These are phyloP conservation scores for Drosophila pseudoobscura DNA, from an alignment of 1,140 invertebrate genomes.

Conservation along the genomic window DNA sequence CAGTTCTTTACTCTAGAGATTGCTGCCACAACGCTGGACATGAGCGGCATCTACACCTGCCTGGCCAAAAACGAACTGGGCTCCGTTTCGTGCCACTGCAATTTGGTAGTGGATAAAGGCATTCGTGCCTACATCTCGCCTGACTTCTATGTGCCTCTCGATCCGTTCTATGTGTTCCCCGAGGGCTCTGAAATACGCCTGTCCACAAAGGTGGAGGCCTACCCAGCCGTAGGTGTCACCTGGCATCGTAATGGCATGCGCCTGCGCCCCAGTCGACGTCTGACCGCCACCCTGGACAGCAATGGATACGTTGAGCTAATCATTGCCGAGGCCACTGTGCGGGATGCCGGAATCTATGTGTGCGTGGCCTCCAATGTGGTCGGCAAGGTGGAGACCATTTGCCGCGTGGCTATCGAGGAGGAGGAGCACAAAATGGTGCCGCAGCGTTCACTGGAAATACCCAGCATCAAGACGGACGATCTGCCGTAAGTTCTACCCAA, in stretches of 20 bases:
- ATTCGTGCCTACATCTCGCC: conserved; percentile 91
- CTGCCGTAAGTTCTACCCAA: conserved; percentile 85
- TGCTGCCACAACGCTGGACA: conserved; percentile 88
- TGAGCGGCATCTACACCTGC: conserved; percentile 92
- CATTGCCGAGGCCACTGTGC: conserved; percentile 86
- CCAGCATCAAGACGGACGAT: conserved; percentile 84
- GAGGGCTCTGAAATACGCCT: conserved; percentile 88
- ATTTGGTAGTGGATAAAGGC: conserved; percentile 92
- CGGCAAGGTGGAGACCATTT: conserved; percentile 90
- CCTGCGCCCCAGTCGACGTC: conserved; percentile 89
- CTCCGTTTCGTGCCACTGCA: conserved; percentile 91
- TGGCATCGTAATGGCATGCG: conserved; percentile 90
- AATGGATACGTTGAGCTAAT: conserved; percentile 91
- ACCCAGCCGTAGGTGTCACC: conserved; percentile 90
- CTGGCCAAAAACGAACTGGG: conserved; percentile 92
- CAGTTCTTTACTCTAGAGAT: conserved; percentile 94
- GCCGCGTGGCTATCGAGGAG: conserved; percentile 87
- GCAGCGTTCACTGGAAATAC: conserved; percentile 54
- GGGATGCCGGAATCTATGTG: conserved; percentile 94
- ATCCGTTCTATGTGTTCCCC: conserved; percentile 85
- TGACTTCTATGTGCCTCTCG: conserved; percentile 88
- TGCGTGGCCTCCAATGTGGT: conserved; percentile 94
- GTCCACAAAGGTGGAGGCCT: conserved; percentile 90
- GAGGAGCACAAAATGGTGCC: conserved; percentile 56
- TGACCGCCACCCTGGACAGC: conserved; percentile 89